Evolutionary conservation across 2,797 vertebrate genomes (phyloP).

Genomic region (Amazona ochrocephala): DNA sequence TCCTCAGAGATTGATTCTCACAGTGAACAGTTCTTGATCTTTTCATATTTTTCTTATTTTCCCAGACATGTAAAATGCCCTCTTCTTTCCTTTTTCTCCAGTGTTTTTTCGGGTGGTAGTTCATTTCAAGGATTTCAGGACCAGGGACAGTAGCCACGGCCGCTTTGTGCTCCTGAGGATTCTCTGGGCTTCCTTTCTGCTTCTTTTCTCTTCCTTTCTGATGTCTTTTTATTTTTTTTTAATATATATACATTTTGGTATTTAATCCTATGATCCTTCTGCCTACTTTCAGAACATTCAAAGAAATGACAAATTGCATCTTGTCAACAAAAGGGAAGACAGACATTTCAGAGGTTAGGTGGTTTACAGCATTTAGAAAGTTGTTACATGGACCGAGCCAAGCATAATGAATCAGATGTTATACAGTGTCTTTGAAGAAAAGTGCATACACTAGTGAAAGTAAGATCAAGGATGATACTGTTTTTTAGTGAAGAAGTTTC

Average conservation of each 20-base stretch:
- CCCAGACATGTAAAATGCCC: not conserved
- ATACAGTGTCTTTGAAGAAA: not conserved
- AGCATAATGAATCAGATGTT: not conserved
- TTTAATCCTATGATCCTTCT: not conserved
- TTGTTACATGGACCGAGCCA: not conserved
- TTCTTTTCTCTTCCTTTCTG: not conserved
- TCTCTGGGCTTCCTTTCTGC: not conserved
- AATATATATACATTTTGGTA: not conserved
- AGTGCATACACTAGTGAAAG: not conserved
- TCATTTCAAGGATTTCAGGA: not conserved
- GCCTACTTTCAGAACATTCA: not conserved
- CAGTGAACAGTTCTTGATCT: not conserved
- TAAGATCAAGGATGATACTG: not conserved
- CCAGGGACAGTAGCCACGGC: not conserved
- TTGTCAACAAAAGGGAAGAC: not conserved
- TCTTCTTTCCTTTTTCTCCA: not conserved
- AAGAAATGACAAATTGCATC: not conserved
- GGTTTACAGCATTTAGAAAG: not conserved
- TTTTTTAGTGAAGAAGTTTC: not conserved
- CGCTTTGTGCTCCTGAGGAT: rapidly evolving
- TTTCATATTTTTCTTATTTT: not conserved
- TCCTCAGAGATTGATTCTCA: not conserved
- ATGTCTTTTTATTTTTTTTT: not conserved
- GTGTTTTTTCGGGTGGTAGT: not conserved
- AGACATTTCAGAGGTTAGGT: not conserved